These are phyloP conservation scores for Penaeus indicus DNA, from an alignment of 1,140 invertebrate species.

Conservation along the genomic window DNA sequence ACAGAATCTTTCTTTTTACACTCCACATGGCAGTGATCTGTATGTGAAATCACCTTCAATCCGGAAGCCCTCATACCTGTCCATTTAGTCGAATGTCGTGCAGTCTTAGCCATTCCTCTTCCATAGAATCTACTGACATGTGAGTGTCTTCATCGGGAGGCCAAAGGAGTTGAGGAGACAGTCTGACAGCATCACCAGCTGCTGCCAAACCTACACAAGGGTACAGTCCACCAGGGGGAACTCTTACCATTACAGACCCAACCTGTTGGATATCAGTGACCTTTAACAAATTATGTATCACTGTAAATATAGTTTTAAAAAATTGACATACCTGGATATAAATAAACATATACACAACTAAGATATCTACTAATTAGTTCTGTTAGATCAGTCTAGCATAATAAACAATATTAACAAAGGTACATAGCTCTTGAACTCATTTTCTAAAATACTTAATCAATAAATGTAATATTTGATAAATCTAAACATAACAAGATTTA, in stretches of 20 bases:
- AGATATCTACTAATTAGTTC: background rate
- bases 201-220: constrained; percentile 72
- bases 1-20: too few species aligned
- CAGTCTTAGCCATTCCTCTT: constrained; percentile 75
- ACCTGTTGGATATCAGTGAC: constrained; percentile 50
- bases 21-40: too few species aligned
- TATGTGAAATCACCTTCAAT: too few species aligned
- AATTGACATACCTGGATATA: constrained; percentile 53
- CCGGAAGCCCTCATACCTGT: constrained; percentile 69
- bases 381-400: too few species aligned
- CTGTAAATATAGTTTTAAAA: background rate
- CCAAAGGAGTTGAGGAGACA: constrained; percentile 70
- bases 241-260: constrained; percentile 64
- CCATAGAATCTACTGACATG: constrained; percentile 75
- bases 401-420: too few species aligned
- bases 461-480: too few species aligned
- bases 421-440: too few species aligned
- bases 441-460: too few species aligned
- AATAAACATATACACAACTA: constrained; percentile 68
- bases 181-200: constrained; percentile 71
- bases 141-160: constrained; percentile 71
- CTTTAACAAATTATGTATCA: constrained; percentile 8
- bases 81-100: constrained; percentile 75
- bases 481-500: too few species aligned
- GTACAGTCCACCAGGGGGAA: constrained; percentile 69